Conservation (phyloP, 2,113 vertebrate species). For the Nerophis lumbriciformis region DNA sequence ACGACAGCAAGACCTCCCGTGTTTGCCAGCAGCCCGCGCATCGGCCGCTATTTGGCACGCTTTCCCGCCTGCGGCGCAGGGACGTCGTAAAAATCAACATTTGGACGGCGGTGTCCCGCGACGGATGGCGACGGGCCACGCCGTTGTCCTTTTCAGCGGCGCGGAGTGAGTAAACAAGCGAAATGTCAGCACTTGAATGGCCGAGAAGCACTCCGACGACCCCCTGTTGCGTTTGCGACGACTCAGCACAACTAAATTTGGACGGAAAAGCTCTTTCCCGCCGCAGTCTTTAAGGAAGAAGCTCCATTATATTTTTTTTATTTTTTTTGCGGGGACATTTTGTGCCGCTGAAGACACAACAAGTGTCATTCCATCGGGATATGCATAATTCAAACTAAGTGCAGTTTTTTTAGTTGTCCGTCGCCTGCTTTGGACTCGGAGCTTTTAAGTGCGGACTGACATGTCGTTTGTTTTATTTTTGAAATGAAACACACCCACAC, state of each 20-base stretch:
- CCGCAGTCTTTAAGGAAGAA: slow-evolving; percentile 28
- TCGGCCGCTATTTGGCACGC: slow-evolving; percentile 29
- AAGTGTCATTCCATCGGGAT: slow-evolving; percentile 39
- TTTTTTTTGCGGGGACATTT: slow-evolving; percentile 62
- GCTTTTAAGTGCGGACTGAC: slow-evolving; percentile 46
- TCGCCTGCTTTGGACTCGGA: slow-evolving; percentile 6
- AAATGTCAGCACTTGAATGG: slow-evolving; percentile 67
- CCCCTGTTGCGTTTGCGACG: slow-evolving; percentile 50
- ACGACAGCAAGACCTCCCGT: slow-evolving; percentile 14
- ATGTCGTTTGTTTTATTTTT: slow-evolving; percentile 18
- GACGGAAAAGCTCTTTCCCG: slow-evolving; percentile 25
- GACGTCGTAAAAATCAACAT: slow-evolving; percentile 34
- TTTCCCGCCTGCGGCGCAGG: slow-evolving; percentile 22
- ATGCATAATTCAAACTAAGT: slow-evolving; percentile 64
- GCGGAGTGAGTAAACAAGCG: slow-evolving; percentile 61
- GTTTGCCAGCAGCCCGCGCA: slow-evolving; percentile 21
- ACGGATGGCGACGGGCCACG: slow-evolving; percentile 41
- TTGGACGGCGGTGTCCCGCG: slow-evolving; percentile 34
- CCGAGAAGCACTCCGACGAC: slow-evolving; percentile 59
- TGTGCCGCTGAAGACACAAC: slow-evolving; percentile 48
- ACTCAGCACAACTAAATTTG: slow-evolving; percentile 55
- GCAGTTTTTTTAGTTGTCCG: slow-evolving; percentile 52
- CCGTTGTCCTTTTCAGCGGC: slow-evolving; percentile 34
- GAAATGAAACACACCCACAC: too few relatives aligned
- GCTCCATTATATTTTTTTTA: slow-evolving; percentile 50